phyloP scores from a whole-genome alignment of 2,888 invertebrate species.

The Alloplasta piceator region DNA sequence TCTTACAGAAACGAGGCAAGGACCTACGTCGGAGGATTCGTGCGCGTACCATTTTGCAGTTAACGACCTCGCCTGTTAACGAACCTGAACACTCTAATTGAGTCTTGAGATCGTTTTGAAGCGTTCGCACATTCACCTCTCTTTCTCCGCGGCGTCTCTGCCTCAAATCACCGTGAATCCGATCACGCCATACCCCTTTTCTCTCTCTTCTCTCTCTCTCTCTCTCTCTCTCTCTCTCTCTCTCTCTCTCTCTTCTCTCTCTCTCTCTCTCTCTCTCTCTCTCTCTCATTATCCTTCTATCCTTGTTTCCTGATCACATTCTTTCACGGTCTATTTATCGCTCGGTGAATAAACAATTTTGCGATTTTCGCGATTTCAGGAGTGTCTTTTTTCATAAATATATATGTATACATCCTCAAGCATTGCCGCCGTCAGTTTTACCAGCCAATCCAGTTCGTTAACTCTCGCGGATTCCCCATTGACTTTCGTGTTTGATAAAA shows the following conservation, averaged over 20 bases:
- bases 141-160: background rate
- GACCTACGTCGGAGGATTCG: slow-evolving; percentile 5
- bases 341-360: too few species aligned
- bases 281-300: too few species aligned
- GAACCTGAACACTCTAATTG: slow-evolving; percentile 76
- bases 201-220: background rate
- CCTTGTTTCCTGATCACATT: too few species aligned
- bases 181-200: background rate
- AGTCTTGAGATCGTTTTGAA: slow-evolving; percentile 67
- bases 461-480: slow-evolving; percentile 43
- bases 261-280: too few species aligned
- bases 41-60: slow-evolving; percentile 62
- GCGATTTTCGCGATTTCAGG: slow-evolving; percentile 2
- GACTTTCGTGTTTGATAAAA: slow-evolving; percentile 29
- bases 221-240: background rate
- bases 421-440: background rate
- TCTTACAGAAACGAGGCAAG: slow-evolving; percentile 28
- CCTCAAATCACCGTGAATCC: slow-evolving; percentile 10
- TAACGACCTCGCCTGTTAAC: slow-evolving; percentile 76
- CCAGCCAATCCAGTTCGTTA: slow-evolving; percentile 51
- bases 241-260: too few species aligned
- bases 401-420: too few species aligned
- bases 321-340: too few species aligned
- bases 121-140: background rate
- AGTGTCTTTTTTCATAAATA: background rate